Conservation (phyloP, 2,113 vertebrate genomes). For the Capreolus pygargus region DNA sequence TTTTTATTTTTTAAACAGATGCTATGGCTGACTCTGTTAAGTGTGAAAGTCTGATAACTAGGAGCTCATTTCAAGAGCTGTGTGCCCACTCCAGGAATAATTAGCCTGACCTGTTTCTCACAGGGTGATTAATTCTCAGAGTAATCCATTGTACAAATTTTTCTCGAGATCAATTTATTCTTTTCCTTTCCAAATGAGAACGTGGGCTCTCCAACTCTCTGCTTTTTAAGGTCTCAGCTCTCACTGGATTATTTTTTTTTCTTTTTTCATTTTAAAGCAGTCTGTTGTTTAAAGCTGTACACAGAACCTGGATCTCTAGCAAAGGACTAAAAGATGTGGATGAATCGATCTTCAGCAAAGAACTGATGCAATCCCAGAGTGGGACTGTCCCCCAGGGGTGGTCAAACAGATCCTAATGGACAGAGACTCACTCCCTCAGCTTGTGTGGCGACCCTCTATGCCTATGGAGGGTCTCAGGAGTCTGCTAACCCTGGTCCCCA, state of each 20-base stretch:
- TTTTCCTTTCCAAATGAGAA: not conserved
- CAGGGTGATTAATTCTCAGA: not conserved
- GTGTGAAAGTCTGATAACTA: not conserved
- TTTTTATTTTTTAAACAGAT: constrained; percentile 32
- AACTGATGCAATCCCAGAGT: not conserved
- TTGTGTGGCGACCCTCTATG: not conserved
- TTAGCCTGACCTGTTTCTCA: constrained; percentile 18
- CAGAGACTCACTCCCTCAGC: not conserved
- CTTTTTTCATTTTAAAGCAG: not conserved
- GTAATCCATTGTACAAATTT: not conserved
- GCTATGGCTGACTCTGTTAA: constrained; percentile 4
- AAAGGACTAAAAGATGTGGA: not conserved
- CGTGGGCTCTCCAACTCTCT: not conserved
- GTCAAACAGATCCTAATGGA: not conserved
- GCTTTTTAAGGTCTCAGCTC: not conserved
- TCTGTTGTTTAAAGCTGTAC: not conserved
- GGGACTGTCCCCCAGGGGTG: fast-evolving
- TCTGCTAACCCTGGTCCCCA: not conserved
- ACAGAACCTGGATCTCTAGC: not conserved
- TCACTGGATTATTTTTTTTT: not conserved
- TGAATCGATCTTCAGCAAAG: not conserved
- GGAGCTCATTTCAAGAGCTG: not conserved
- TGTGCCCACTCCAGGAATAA: not conserved
- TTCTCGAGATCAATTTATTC: not conserved
- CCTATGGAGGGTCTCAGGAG: not conserved